phyloP scores from a whole-genome alignment of 2,113 vertebrate genomes.

The Coreoperca whiteheadi region DNA sequence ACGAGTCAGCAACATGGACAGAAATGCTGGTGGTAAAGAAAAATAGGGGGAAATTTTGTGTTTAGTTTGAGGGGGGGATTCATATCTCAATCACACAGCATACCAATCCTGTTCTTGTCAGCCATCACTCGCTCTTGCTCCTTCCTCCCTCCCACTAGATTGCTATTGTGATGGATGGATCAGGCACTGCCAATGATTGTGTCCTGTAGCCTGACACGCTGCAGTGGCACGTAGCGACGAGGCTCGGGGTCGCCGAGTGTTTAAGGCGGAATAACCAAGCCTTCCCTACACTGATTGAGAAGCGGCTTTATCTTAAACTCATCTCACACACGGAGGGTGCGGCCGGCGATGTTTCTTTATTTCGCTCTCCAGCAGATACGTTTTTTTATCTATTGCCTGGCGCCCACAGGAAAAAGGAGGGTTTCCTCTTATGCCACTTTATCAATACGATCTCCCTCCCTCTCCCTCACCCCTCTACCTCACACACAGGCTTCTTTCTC shows the following conservation, averaged over 20 bases:
- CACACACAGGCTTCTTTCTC: conserved; percentile 50
- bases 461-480: conserved; percentile 32
- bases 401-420: conserved; percentile 56
- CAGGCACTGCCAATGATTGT: conserved; percentile 45
- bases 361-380: conserved; percentile 62
- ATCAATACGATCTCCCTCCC: conserved; percentile 66
- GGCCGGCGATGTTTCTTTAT: conserved; percentile 51
- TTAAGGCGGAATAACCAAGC: conserved; percentile 18
- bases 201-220: conserved; percentile 52
- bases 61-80: neutral
- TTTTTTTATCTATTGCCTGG: conserved; percentile 65
- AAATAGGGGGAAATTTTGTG: conserved; percentile 1
- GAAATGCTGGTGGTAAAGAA: conserved; percentile 13
- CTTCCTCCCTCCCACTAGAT: conserved; percentile 2
- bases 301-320: conserved; percentile 76
- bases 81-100: conserved; percentile 38
- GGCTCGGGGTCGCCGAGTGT: neutral
- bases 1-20: conserved; percentile 27
- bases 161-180: conserved; percentile 58
- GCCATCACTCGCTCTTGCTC: conserved; percentile 15
- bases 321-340: conserved; percentile 46
- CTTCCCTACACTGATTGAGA: conserved; percentile 45
- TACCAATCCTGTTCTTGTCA: conserved; percentile 25
- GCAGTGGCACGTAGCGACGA: conserved; percentile 4
- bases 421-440: conserved; percentile 58